Conservation (phyloP, 2,888 invertebrate genomes). For the Drosophila sordidapex region DNA sequence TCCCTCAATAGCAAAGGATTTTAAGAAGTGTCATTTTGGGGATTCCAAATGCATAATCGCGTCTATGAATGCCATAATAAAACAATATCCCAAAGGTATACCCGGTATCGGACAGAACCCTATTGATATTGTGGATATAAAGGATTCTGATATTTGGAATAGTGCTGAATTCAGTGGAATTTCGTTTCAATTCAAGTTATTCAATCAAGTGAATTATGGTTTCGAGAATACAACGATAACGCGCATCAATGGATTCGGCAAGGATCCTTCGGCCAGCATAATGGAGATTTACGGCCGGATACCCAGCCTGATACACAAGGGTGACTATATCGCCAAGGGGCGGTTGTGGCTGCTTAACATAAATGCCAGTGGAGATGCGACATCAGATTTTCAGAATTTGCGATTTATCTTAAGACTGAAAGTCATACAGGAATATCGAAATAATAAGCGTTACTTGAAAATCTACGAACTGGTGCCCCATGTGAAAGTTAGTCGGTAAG, state of each 20-base stretch:
- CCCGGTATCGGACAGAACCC: conserved; percentile 44
- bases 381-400: conserved; percentile 58
- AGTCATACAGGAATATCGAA: conserved; percentile 45
- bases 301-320: conserved; percentile 50
- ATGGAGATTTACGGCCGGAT: conserved; percentile 59
- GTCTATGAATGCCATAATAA: conserved; percentile 43
- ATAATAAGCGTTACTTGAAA: conserved; percentile 51
- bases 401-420: conserved; percentile 51
- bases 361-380: conserved; percentile 33
- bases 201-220: conserved; percentile 46
- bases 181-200: conserved; percentile 33
- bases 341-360: conserved; percentile 13
- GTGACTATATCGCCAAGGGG: conserved; percentile 36
- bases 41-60: conserved; percentile 38
- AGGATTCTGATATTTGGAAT: conserved; percentile 32
- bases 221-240: conserved; percentile 58
- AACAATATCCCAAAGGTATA: conserved; percentile 33
- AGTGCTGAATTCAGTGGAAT: conserved; percentile 1
- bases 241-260: conserved; percentile 54
- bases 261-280: conserved; percentile 44
- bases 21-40: conserved; percentile 51
- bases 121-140: conserved; percentile 36
- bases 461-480: conserved; percentile 46
- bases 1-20: conserved; percentile 12
- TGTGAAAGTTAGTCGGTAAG: conserved; percentile 49